Evolutionary conservation across 2,113 vertebrate species (phyloP).

Genomic region (Epinephelus fuscoguttatus): DNA sequence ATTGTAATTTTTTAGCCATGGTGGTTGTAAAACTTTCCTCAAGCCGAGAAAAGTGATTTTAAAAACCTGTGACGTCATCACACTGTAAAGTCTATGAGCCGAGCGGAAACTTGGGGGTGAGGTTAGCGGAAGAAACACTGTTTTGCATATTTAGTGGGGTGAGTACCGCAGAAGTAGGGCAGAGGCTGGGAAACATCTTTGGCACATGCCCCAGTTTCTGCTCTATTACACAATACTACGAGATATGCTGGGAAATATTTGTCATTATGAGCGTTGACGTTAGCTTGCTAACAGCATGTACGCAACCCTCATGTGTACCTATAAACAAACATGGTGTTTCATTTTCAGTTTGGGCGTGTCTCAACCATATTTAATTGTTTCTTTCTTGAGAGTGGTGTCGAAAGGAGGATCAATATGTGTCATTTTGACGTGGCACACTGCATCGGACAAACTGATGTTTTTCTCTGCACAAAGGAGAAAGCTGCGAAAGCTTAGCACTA

Average conservation of each 20-base stretch:
- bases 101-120: too few relatives aligned
- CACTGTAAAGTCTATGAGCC: too few relatives aligned
- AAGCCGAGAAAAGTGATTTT: too few relatives aligned
- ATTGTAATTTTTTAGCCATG: too few relatives aligned
- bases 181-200: too few relatives aligned
- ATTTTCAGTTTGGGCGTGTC: not conserved
- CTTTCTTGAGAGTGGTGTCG: not conserved
- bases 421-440: not conserved
- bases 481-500: not conserved
- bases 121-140: too few relatives aligned
- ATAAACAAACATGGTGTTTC: not conserved
- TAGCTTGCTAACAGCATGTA: not conserved
- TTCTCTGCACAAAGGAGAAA: not conserved
- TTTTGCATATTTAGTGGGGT: too few relatives aligned
- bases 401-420: constrained; percentile 6
- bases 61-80: too few relatives aligned
- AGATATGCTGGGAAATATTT: not conserved
- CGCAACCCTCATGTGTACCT: not conserved
- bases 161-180: too few relatives aligned
- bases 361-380: not conserved
- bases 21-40: too few relatives aligned
- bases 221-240: not conserved
- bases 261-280: not conserved
- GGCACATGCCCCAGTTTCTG: not conserved
- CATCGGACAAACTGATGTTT: constrained; percentile 11